A percentile compares a stretch with the other conserved stretches of the same genome.
These are phyloP conservation scores for Hetaerina titia DNA, from an alignment of 2,888 invertebrate genomes.

Conservation along the genomic window DNA sequence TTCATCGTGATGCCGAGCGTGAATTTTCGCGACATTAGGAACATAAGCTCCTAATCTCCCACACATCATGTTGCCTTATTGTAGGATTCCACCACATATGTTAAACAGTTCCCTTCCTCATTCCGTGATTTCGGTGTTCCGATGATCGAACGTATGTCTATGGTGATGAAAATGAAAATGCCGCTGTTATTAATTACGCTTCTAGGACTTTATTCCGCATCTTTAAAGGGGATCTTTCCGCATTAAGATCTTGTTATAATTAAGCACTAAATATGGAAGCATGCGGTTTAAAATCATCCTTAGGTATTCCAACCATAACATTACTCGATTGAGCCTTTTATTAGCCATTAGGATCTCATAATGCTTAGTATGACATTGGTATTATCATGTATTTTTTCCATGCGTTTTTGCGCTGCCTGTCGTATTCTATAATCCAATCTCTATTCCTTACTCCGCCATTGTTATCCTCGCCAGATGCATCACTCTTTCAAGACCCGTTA, in stretches of 20 bases:
- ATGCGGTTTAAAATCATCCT: not conserved
- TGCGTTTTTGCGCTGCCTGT: not conserved
- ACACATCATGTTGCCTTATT: no score
- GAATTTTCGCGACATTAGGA: constrained; percentile 22
- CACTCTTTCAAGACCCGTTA: not conserved
- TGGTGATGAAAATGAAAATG: not conserved
- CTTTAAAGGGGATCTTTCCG: not conserved
- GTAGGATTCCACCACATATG: not conserved
- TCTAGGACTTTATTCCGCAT: not conserved
- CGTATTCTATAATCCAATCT: not conserved
- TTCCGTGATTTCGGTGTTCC: not conserved
- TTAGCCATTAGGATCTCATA: not conserved
- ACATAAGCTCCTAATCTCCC: not conserved
- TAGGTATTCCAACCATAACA: not conserved
- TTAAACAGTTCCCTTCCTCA: not conserved
- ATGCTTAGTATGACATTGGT: not conserved
- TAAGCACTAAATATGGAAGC: not conserved
- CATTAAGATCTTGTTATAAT: not conserved
- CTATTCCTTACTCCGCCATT: not conserved
- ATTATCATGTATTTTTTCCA: not conserved
- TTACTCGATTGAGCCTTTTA: not conserved
- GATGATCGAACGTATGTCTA: not conserved
- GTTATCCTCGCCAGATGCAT: not conserved
- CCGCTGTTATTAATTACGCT: not conserved
- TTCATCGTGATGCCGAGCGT: constrained; percentile 22